These are phyloP conservation scores for Leptoclinus maculatus DNA, from an alignment of 2,797 vertebrate species.

Conservation along the genomic window DNA sequence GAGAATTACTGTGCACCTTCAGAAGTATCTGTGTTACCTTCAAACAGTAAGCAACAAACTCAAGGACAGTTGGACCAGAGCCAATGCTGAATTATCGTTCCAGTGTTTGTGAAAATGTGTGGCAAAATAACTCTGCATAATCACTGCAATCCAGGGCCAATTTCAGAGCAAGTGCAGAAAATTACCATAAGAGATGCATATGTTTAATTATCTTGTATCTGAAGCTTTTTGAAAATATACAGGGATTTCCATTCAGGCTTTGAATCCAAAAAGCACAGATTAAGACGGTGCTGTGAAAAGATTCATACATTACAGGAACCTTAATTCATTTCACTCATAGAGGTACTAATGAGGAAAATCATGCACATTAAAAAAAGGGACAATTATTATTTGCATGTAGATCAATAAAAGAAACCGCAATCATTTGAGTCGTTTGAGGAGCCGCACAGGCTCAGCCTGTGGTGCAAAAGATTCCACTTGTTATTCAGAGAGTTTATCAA, in stretches of 20 bases:
- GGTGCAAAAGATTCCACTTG: not conserved
- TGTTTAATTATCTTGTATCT: conserved; percentile 20
- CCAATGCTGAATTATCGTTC: conserved; percentile 6
- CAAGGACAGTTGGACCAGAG: conserved; percentile 5
- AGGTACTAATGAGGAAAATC: conserved; percentile 45
- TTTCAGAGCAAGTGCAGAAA: conserved; percentile 7
- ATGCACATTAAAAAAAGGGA: conserved; percentile 9
- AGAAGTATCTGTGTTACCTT: not conserved
- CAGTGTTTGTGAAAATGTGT: not conserved
- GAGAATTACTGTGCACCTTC: not conserved
- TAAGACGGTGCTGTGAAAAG: conserved; percentile 7
- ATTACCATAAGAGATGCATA: conserved; percentile 26
- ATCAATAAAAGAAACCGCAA: not conserved
- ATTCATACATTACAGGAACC: conserved; percentile 24
- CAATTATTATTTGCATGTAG: conserved; percentile 16
- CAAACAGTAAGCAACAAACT: conserved; percentile 2
- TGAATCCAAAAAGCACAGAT: conserved; percentile 15
- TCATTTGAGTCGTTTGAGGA: conserved; percentile 13
- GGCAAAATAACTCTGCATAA: conserved; percentile 25
- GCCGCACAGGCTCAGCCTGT: not conserved
- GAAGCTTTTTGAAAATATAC: conserved; percentile 14
- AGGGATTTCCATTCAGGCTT: not conserved
- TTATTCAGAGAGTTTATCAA: conserved; percentile 1
- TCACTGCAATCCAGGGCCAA: conserved; percentile 16
- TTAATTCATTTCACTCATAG: conserved; percentile 44